Evolutionary conservation across 64 coral and sea anemone genomes (phyloP).

Genomic region (Pocillopora damicornis): DNA sequence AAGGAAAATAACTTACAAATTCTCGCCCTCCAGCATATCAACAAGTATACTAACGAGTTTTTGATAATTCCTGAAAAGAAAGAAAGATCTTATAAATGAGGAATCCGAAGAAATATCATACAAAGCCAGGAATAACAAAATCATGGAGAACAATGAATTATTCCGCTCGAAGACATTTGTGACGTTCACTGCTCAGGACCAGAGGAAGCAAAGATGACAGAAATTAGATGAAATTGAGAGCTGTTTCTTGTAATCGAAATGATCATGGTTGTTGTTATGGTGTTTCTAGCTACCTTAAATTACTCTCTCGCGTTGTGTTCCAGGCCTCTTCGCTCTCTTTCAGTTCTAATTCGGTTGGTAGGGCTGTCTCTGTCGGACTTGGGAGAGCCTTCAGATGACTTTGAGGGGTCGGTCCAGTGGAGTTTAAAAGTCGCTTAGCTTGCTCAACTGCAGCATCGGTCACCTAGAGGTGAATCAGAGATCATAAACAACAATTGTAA

Average conservation of each 20-base stretch:
- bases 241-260: neutral
- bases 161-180: too few species aligned
- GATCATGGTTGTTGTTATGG: neutral
- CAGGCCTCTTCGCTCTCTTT: constrained; percentile 14
- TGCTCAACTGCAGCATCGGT: constrained; percentile 36
- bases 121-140: neutral
- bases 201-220: too few species aligned
- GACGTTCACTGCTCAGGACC: too few species aligned
- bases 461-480: neutral
- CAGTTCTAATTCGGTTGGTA: constrained; percentile 4
- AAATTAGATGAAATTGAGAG: too few species aligned
- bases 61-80: constrained; percentile 64
- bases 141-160: neutral
- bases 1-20: constrained; percentile 61
- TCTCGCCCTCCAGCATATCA: constrained; percentile 61
- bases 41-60: constrained; percentile 59
- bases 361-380: neutral
- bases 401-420: neutral
- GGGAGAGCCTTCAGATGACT: neutral
- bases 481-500: too few species aligned
- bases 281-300: constrained; percentile 2
- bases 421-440: constrained; percentile 8
- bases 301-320: constrained; percentile 9
- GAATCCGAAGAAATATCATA: neutral
- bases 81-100: neutral